Evolutionary conservation across 2,888 invertebrate species (phyloP), one percentile per base, ranked within the genome.

Genomic region (Sinhomidia bicolor): DNA sequence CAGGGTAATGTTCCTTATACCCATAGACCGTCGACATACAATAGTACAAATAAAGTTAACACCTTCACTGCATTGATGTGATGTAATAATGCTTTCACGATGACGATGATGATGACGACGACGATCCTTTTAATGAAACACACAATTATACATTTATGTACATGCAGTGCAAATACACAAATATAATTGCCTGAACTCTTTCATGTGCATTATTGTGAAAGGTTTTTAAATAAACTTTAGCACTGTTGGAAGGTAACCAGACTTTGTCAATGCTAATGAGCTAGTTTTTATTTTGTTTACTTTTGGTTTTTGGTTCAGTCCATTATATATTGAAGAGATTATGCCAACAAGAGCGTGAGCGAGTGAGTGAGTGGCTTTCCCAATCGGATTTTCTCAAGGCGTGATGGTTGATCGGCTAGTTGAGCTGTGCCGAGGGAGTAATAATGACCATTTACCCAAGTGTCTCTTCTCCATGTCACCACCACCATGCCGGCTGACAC

Each of bases 271-370:
- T 86, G 60, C 62, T 86, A 86, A 86, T 86, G 81, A 86, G 86
- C 80, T 26, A 68, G 81, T 71, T 86, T 86, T 86, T 36, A 54
- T 86, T 86, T 86, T 86, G 86, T 86, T 86, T 86, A 81, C 81
- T 74, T 86, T 71, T 10, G n/a, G n/a, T n/a, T n/a, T n/a, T n/a
- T n/a, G n/a, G 60, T 17, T 84, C 74, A 74, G 12, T 79, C 14
- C 29, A 74, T 74, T 47, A 41, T 71, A 47, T 47, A 17, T 44
- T 71, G 23, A 23, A 23, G n/a, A 29, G 62, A 65, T 2, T 65
- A 23, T 62, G 9, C 26, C 2, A 26, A 6, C 1, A 20, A 6
- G 60, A n/a, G n/a, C n/a, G n/a, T n/a, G n/a, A n/a, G n/a, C 26
- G 26, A 26, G n/a, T 23, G 60, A 32, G 23, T 71, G 23, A 9